Evolutionary conservation across 2,113 vertebrate genomes (phyloP), one percentile per base, ranked within the genome.

Genomic region (Rhipidura dahli): DNA sequence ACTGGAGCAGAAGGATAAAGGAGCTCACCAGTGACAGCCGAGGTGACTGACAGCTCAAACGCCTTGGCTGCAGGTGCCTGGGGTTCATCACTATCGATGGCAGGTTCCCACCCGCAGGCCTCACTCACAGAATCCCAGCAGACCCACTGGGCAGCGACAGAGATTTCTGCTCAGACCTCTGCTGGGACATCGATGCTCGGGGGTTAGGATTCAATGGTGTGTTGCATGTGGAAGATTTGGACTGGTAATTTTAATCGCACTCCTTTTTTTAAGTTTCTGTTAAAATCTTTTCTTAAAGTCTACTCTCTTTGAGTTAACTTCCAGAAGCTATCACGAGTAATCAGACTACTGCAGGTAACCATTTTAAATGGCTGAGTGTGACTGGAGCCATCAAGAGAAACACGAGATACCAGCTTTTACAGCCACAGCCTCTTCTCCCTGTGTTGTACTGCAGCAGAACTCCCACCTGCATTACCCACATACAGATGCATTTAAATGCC

Each of bases 121-220:
- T 65, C 73, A 6, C 42, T 15, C 57, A 15, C 31, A 44, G 51
- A 47, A 76, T 19, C 31, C 27, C 60, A 30, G 33, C 9, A 26
- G 51, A 61, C 53, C 0, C 0, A 80, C 26, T 2, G 11, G 24
- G 13, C 21, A 75, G 44, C 0, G 0, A 73, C 54, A 66, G 54
- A 65, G 44, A 33, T 13, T 81, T 60, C 61, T 53, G 30, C 42
- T 40, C 28, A 53, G 31, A 81, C 56, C 63, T 68, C 42, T 69
- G 24, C 45, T 50, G 31, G 19, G 56, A 57, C 27, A 47, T 3
- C 4, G 17, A 4, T 35, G n/a, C 5, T 31, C 31, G 65, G 35
- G 63, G 37, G 15, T 20, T 50, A 56, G 57, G 39, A 71, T 70
- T 60, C 44, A 83, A 81, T 37, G 37, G 15, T 0, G 1, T 2